Percentiles rank a stretch among this genome's conserved stretches.
These are phyloP conservation scores for Mythimna ferrago DNA, from an alignment of 2,888 invertebrate species.

Conservation along the genomic window DNA sequence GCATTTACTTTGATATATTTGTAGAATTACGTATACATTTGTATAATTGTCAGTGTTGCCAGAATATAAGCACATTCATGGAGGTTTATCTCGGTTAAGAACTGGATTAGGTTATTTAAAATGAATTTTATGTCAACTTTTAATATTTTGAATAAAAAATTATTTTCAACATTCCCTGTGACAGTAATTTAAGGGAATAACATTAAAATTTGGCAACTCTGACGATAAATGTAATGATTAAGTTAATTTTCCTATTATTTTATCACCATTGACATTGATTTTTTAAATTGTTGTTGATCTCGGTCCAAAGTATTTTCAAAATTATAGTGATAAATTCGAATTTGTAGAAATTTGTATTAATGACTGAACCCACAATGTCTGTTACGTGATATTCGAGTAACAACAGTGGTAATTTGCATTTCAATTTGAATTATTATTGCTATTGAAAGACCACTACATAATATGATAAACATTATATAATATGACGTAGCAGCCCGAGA, in stretches of 20 bases:
- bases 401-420: conserved; percentile 56
- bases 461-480: conserved; percentile 45
- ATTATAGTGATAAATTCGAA: conserved; percentile 40
- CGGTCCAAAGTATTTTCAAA: conserved; percentile 58
- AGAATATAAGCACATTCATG: conserved; percentile 25
- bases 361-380: conserved; percentile 55
- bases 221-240: conserved; percentile 54
- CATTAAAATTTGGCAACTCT: conserved; percentile 54
- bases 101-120: conserved; percentile 9
- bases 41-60: conserved; percentile 63
- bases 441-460: conserved; percentile 48
- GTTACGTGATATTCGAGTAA: conserved; percentile 53
- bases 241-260: conserved; percentile 36
- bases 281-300: conserved; percentile 50
- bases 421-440: conserved; percentile 61
- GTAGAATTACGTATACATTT: conserved; percentile 43
- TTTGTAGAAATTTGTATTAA: conserved; percentile 53
- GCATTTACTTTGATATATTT: conserved; percentile 64
- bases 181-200: neutral
- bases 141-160: neutral
- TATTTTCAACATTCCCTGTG: neutral
- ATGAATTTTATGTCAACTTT: neutral
- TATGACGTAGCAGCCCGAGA: conserved; percentile 30
- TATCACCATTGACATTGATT: conserved; percentile 28
- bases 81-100: conserved; percentile 10